A percentile compares a stretch with the other conserved stretches of the same genome.
phyloP scores from a whole-genome alignment of 1,140 invertebrate species.

The Aphelinus atriplicis region DNA sequence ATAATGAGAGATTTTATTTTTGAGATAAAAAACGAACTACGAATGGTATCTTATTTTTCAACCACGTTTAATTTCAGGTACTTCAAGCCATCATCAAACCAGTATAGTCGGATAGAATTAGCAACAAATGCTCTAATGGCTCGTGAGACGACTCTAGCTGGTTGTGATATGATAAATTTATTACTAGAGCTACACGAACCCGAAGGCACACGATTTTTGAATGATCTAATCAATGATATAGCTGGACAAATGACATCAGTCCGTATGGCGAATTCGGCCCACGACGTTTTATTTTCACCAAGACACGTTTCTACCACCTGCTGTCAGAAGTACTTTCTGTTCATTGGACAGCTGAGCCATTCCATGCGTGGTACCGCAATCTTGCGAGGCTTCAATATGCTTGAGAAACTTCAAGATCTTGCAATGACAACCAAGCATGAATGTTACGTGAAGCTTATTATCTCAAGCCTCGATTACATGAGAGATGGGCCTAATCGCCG shows the following conservation, averaged over 20 bases:
- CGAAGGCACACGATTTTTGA: conserved; percentile 73
- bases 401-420: conserved; percentile 82
- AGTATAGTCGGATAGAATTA: conserved; percentile 79
- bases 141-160: conserved; percentile 75
- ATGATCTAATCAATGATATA: conserved; percentile 85
- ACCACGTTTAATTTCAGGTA: conserved; percentile 68
- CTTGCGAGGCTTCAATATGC: conserved; percentile 81
- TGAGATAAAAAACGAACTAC: too few species aligned
- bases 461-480: conserved; percentile 89
- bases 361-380: conserved; percentile 77
- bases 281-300: conserved; percentile 90
- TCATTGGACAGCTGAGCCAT: conserved; percentile 87
- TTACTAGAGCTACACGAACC: conserved; percentile 69
- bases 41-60: background rate
- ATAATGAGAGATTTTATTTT: too few species aligned
- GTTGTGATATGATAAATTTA: conserved; percentile 82
- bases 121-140: conserved; percentile 66
- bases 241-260: conserved; percentile 80
- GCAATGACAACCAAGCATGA: conserved; percentile 87
- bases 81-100: conserved; percentile 87
- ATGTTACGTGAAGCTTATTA: conserved; percentile 91
- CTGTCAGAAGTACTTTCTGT: conserved; percentile 93
- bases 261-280: conserved; percentile 76
- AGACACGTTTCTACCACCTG: conserved; percentile 87
- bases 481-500: conserved; percentile 68